Conservation (phyloP, 1,140 invertebrate species). For the Drosophila hydei region DNA sequence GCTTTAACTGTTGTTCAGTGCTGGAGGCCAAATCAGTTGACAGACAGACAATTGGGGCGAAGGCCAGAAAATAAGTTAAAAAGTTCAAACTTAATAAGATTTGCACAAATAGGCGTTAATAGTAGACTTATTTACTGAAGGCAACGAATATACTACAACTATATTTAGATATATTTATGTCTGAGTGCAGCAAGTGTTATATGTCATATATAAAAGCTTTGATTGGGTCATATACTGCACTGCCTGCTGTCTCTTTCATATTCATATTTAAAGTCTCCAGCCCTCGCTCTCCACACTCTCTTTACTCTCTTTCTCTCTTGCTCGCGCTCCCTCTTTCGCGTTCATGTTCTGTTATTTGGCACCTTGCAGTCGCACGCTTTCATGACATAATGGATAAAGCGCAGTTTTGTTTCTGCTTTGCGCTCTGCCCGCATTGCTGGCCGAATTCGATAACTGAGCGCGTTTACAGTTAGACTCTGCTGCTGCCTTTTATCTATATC, state of each 20-base stretch:
- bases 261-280: not conserved
- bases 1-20: not conserved
- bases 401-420: not conserved
- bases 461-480: not conserved
- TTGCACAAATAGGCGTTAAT: no score
- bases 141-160: no score
- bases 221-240: not conserved
- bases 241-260: not conserved
- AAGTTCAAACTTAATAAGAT: no score
- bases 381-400: slow-evolving; percentile 13
- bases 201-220: not conserved
- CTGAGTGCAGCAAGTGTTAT: no score
- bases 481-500: slow-evolving; percentile 1
- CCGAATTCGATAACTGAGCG: slow-evolving; percentile 10
- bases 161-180: no score
- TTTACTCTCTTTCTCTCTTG: not conserved
- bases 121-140: no score
- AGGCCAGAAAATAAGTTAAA: not conserved
- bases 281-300: not conserved
- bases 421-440: slow-evolving; percentile 10
- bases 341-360: slow-evolving; percentile 7
- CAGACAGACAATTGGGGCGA: not conserved
- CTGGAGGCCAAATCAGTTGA: not conserved
- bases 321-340: not conserved
- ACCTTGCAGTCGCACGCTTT: slow-evolving; percentile 1